Evolutionary conservation across 2,797 vertebrate species (phyloP).

Genomic region (Tamandua tetradactyla): DNA sequence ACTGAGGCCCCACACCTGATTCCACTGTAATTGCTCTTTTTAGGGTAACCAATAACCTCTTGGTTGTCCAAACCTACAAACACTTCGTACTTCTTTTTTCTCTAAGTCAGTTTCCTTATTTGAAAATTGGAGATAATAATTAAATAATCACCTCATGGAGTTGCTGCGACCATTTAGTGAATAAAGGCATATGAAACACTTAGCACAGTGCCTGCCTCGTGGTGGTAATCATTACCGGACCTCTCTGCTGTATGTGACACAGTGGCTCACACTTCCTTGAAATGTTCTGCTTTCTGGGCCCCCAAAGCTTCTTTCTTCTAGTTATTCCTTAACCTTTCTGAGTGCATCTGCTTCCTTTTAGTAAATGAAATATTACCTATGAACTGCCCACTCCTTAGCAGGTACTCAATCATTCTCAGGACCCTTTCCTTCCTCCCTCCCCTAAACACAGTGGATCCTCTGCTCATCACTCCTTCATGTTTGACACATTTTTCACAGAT

Average conservation of each 20-base stretch:
- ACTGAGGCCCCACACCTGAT: too few species aligned
- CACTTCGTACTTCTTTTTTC: neutral
- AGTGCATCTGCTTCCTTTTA: neutral
- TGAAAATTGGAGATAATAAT: neutral
- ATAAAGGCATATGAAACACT: neutral
- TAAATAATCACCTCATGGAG: neutral
- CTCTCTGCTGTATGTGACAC: neutral
- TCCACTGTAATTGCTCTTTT: neutral
- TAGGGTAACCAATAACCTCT: neutral
- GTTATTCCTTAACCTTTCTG: neutral
- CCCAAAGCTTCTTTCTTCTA: neutral
- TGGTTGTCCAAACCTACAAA: neutral
- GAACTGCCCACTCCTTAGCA: neutral
- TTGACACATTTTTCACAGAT: neutral
- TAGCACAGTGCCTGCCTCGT: neutral
- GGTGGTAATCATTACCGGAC: neutral
- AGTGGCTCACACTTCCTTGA: neutral
- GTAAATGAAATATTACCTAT: neutral
- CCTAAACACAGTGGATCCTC: neutral
- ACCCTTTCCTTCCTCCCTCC: neutral
- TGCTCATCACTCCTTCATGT: neutral
- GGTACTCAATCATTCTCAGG: neutral
- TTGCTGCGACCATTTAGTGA: neutral
- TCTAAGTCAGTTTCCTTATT: neutral
- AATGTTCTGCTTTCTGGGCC: neutral